Evolutionary conservation across 2,888 invertebrate species (phyloP).

Genomic region (Andrena camellia): DNA sequence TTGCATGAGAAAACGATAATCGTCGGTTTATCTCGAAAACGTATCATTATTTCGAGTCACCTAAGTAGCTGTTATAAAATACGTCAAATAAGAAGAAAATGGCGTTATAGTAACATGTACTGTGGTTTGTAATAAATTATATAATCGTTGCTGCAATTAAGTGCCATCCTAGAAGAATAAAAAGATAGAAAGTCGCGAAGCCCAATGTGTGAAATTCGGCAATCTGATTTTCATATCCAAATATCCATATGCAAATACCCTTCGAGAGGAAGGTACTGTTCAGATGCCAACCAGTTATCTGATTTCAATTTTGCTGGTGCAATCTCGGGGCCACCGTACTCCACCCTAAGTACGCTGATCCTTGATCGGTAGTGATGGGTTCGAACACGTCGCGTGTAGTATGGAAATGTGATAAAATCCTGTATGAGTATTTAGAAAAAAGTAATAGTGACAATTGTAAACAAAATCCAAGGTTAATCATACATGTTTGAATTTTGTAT

Average conservation of each 20-base stretch:
- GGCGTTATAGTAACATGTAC: background rate
- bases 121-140: background rate
- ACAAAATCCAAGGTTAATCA: too few species aligned
- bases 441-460: too few species aligned
- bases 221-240: slow-evolving; percentile 46
- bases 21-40: too few species aligned
- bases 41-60: too few species aligned
- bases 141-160: slow-evolving; percentile 5
- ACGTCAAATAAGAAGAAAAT: too few species aligned
- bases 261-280: slow-evolving; percentile 41
- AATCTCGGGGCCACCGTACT: slow-evolving; percentile 72
- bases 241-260: slow-evolving; percentile 57
- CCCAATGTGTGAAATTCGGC: background rate
- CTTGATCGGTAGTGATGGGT: slow-evolving; percentile 53
- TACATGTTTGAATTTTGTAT: too few species aligned
- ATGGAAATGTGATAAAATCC: background rate
- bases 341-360: slow-evolving; percentile 71
- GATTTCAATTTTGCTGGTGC: slow-evolving; percentile 79
- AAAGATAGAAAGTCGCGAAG: background rate
- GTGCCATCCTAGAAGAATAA: background rate
- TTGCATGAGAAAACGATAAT: too few species aligned
- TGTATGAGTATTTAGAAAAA: too few species aligned
- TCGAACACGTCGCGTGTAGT: slow-evolving; percentile 1
- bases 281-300: slow-evolving; percentile 73
- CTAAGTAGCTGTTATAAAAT: too few species aligned